Conservation (phyloP, 2,113 vertebrate species). For the Electrona antarctica region DNA sequence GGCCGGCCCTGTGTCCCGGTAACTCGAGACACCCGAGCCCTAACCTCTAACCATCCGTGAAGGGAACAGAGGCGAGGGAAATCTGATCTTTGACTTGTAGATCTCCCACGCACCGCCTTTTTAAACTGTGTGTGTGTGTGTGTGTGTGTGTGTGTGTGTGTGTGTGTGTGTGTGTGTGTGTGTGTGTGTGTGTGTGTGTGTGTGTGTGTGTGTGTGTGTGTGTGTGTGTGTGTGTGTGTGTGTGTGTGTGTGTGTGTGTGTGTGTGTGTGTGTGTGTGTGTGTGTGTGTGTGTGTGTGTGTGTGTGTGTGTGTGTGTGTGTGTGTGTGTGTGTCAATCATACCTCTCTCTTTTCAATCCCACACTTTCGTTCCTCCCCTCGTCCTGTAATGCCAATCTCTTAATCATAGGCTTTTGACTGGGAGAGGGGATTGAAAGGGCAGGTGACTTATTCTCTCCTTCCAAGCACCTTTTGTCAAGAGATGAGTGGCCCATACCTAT, state of each 20-base stretch:
- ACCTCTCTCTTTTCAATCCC: conserved; percentile 73
- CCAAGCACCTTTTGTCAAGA: conserved; percentile 51
- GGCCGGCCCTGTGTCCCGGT: conserved; percentile 61
- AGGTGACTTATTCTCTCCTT: conserved; percentile 74
- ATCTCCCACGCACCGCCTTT: conserved; percentile 66
- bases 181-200: conserved; percentile 14
- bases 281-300: background rate
- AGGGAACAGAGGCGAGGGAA: conserved; percentile 70
- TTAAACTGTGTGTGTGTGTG: conserved; percentile 24
- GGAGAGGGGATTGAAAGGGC: conserved; percentile 61
- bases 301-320: conserved; percentile 8
- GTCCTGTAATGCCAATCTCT: conserved; percentile 70
- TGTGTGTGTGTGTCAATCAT: conserved; percentile 34
- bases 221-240: background rate
- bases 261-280: background rate
- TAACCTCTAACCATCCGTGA: conserved; percentile 70
- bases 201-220: background rate
- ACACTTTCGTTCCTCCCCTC: conserved; percentile 66
- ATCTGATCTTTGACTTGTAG: conserved; percentile 75
- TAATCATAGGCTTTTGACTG: conserved; percentile 71
- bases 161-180: conserved; percentile 30
- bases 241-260: background rate
- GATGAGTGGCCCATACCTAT: conserved; percentile 15
- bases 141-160: conserved; percentile 11
- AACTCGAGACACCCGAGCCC: conserved; percentile 64